Percentiles rank a stretch among this genome's conserved stretches.
Evolutionary conservation across 2,113 vertebrate genomes (phyloP).

Genomic region (Dicaeum eximium): DNA sequence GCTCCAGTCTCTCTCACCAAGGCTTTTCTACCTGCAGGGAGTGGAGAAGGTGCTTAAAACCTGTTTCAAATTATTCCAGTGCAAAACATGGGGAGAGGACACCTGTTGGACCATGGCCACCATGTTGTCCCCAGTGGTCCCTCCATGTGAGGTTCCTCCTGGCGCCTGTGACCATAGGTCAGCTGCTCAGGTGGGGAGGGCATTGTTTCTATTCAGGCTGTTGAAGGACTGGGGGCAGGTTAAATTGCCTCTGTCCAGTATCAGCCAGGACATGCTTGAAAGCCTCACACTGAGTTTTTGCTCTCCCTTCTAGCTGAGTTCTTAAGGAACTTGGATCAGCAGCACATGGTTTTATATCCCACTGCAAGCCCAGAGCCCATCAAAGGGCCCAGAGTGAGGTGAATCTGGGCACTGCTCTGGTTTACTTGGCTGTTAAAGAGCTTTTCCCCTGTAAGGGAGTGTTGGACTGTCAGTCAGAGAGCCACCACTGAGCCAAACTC

Average conservation of each 20-base stretch:
- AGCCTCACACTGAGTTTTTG: neutral
- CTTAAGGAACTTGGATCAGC: neutral
- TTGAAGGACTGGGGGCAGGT: neutral
- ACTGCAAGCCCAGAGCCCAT: neutral
- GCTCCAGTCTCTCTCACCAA: neutral
- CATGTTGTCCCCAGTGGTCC: neutral
- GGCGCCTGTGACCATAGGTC: neutral
- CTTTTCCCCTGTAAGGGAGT: neutral
- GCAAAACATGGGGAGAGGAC: neutral
- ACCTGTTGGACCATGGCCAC: fast-evolving
- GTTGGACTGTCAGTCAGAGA: neutral
- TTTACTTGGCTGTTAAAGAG: neutral
- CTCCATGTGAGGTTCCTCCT: neutral
- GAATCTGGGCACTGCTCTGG: neutral
- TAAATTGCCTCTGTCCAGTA: neutral
- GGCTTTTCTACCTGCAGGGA: neutral
- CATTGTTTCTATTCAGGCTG: neutral
- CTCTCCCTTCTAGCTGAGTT: neutral
- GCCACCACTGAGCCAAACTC: neutral
- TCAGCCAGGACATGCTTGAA: neutral
- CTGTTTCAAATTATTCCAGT: neutral
- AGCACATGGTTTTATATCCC: neutral
- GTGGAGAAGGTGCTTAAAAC: neutral
- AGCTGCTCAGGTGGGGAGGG: neutral
- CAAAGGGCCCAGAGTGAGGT: neutral